Base-by-base conservation (phyloP, 2,113 vertebrate genomes). In the Cinclus mexicanus region DNA sequence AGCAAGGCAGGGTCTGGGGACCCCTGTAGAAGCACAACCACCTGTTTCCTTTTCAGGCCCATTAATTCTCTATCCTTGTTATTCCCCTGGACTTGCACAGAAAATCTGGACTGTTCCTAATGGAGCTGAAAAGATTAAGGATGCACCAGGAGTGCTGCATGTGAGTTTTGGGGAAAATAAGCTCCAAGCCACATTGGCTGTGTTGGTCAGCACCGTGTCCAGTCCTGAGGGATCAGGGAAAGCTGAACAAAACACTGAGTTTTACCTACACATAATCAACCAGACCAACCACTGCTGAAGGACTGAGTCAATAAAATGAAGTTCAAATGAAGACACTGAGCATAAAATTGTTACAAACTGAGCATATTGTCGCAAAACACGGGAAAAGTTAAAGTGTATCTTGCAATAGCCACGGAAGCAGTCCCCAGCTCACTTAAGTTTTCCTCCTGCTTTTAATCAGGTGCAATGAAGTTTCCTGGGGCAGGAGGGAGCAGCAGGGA, bases 111-210 rank as follows among this genome's bases (percentile, higher is more conserved):
- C 22, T 69, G 26, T 15, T 89, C 42, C 39, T 86, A 77, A 64
- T 4, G 14, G 64, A 92, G 42, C 64, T 78, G 76, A 61, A 90
- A 85, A 88, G 63, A 72, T 92, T 77, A 63, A 90, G 39, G 53
- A 69, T 0, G 4, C 37, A 44, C 33, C 57, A 57, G 46, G 42
- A 20, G 37, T 3, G 18, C 55, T 47, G 50, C 2, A 0, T 33
- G 37, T 0, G 0, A 42, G 24, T 11, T 91, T 47, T 70, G 69
- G 41, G 59, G 68, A 46, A 67, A 47, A 46, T 2, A 39, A 85
- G 29, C 65, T 60, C 33, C 35, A 23, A 65, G 57, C 8, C 35
- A 24, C 37, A 9, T 8, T 41, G 22, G 8, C 41, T 26, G 44
- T 22, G 15, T 12, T 25, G 42, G 47, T 87, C 11, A 0, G 50